phyloP scores from a whole-genome alignment of 2,113 vertebrate species.

The Chamaea fasciata region DNA sequence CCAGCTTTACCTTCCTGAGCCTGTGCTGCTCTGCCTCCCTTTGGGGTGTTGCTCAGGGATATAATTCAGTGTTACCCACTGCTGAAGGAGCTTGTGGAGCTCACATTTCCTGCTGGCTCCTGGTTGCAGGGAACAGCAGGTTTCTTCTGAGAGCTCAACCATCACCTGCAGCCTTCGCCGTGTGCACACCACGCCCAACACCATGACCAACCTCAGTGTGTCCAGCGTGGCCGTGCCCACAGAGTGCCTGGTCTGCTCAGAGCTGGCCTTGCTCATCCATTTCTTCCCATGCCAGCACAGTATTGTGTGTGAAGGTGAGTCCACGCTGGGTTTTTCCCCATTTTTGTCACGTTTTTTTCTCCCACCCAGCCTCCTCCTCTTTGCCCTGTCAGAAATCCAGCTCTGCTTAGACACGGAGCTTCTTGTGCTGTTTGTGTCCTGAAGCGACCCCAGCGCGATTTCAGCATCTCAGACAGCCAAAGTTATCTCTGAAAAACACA shows the following conservation, averaged over 20 bases:
- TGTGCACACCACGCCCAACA: conserved; percentile 88
- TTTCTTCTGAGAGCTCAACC: conserved; percentile 70
- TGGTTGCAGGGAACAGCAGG: conserved; percentile 78
- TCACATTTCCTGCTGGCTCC: rapidly evolving
- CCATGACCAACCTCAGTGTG: conserved; percentile 91
- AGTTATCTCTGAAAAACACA: neutral
- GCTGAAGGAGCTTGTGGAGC: neutral
- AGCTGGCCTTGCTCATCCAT: conserved; percentile 88
- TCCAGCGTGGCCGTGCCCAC: conserved; percentile 72
- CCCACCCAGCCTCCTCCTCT: neutral
- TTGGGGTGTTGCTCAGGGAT: neutral
- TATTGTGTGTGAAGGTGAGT: conserved; percentile 92
- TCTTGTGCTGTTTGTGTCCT: neutral
- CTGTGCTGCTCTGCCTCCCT: neutral
- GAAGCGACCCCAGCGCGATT: neutral
- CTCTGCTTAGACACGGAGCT: neutral
- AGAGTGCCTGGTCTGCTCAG: conserved; percentile 97
- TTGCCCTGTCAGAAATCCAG: neutral
- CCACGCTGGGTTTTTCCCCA: rapidly evolving
- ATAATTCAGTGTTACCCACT: rapidly evolving
- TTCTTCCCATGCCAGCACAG: conserved; percentile 97
- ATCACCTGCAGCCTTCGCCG: conserved; percentile 78
- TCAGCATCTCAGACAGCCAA: neutral
- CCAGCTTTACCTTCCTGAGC: neutral
- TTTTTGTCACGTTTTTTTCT: neutral